Conservation (phyloP, 2,113 vertebrate genomes). For the Eublepharis macularius region DNA sequence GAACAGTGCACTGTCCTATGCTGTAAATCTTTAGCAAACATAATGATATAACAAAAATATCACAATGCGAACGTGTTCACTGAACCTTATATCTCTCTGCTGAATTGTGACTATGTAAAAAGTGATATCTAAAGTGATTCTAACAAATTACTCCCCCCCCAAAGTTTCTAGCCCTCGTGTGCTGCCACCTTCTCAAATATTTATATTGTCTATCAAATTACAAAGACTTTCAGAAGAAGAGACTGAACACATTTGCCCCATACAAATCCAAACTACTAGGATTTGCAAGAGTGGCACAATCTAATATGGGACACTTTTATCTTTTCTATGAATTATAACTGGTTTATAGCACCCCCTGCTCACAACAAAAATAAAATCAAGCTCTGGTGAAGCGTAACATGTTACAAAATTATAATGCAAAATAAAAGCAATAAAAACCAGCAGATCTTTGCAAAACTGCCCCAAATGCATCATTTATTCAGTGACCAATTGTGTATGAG, state of each 20-base stretch:
- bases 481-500: neutral
- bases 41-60: neutral
- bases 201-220: neutral
- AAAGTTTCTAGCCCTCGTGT: neutral
- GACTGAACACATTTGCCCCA: neutral
- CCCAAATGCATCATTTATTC: neutral
- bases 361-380: too few species aligned
- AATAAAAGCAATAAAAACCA: too few species aligned
- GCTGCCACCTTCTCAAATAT: neutral
- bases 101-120: neutral
- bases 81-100: neutral
- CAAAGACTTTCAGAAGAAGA: neutral
- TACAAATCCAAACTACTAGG: neutral
- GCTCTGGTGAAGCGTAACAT: too few species aligned
- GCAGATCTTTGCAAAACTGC: neutral
- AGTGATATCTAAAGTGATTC: neutral
- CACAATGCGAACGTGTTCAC: neutral
- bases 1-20: neutral
- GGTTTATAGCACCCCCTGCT: too few species aligned
- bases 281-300: neutral
- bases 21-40: neutral
- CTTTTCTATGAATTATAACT: neutral
- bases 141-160: neutral
- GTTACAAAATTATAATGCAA: too few species aligned
- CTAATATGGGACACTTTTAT: neutral